Base-by-base conservation (phyloP, 1,140 invertebrate genomes). In the Heterodera schachtii region DNA sequence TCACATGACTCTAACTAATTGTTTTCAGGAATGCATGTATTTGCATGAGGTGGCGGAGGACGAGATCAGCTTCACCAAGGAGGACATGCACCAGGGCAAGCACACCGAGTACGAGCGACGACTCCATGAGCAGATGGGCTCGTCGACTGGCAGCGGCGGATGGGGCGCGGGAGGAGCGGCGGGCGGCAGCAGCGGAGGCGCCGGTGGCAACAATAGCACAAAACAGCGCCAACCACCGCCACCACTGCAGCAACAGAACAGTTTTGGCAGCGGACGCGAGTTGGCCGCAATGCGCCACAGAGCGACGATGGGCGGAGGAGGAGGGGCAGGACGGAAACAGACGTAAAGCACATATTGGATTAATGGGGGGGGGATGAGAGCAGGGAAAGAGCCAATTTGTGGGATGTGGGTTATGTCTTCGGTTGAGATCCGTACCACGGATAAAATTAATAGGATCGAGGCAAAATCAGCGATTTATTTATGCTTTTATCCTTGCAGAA, bases 31-130 rank as follows among this genome's bases (percentile, higher is more conserved):
- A 91, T 99, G 97, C 92, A 99, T 99, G 97, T 99, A 99, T 93
- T 93, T 99, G 87, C 98, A 99, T 92, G 96, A 99, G 91, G 93
- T 98, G 91, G 97, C 95, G 87, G 96, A 98, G 92, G 93, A 95
- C 82, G 95, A 96, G 88, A 95, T 96, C 83, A 97, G 95, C 90
- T 98, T 98, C 91, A 98, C 96, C 3, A 98, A 98, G 91, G 96
- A 99, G 91, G 96, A 99, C 92, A 99, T 99, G 97, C 96, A 98
- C 91, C 94, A 95, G 90, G 96, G 96, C 70, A 97, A 98, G 92
- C 97, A 98, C 92, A 95, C 97, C 47, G 83, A 84, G 71, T 84
- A 81, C 60, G 83, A 84, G 52, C 78, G 84, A 8, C 80, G 75
- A 66, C 66, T 84, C 60, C 83, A 82, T 64, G 83, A 84, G 52